phyloP scores from a whole-genome alignment of 2,113 vertebrate genomes.

The Pelusios castaneus region DNA sequence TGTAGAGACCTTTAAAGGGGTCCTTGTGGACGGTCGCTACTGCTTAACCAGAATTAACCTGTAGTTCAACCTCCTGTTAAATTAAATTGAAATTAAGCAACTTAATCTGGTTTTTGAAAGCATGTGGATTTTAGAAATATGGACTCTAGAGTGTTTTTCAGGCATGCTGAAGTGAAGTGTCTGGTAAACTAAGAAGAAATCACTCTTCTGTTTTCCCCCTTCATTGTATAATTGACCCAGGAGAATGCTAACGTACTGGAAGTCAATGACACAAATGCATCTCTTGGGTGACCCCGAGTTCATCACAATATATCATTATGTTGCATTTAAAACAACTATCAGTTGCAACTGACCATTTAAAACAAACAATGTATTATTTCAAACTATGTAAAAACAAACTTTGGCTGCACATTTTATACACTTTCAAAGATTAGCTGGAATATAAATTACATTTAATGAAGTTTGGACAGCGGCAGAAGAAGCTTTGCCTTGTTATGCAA shows the following conservation, averaged over 20 bases:
- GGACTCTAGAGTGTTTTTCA: not conserved
- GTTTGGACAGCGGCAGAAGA: conserved; percentile 48
- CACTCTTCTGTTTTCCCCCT: not conserved
- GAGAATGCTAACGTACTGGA: conserved; percentile 19
- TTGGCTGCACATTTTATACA: conserved; percentile 32
- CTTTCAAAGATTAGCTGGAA: conserved; percentile 64
- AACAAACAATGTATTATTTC: conserved; percentile 77
- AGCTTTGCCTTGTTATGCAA: conserved; percentile 64
- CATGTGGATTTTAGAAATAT: not conserved
- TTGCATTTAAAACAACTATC: conserved; percentile 58
- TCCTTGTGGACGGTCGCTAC: not conserved
- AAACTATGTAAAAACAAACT: conserved; percentile 78
- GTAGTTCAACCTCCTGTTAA: not conserved
- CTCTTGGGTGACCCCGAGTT: conserved; percentile 38
- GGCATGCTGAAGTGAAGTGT: not conserved
- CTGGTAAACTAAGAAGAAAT: not conserved
- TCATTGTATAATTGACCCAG: not conserved
- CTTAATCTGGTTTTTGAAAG: not conserved
- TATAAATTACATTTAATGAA: conserved; percentile 66
- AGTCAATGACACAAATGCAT: conserved; percentile 12
- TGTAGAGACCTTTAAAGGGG: not conserved
- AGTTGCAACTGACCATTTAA: conserved; percentile 66
- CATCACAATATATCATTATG: conserved; percentile 71
- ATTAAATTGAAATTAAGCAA: not conserved
- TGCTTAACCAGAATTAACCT: not conserved